These are phyloP conservation scores for Caenorhabditis doughertyi DNA, from an alignment of 2,888 invertebrate genomes.

Conservation along the genomic window DNA sequence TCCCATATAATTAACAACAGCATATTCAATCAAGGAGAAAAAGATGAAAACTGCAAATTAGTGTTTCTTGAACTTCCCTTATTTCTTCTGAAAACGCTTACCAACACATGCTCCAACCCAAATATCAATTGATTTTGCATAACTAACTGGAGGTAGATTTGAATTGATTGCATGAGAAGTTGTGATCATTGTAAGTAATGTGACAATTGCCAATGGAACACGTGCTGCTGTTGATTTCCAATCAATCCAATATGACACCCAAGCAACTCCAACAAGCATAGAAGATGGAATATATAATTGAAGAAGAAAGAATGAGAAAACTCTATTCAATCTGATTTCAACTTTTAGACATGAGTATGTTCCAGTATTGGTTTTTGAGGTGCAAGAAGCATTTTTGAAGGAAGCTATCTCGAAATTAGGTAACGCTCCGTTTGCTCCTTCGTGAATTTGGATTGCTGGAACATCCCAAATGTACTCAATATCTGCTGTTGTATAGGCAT, in stretches of 20 bases:
- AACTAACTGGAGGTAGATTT: conserved; percentile 82
- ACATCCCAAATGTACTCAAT: conserved; percentile 95
- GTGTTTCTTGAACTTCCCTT: conserved; percentile 20
- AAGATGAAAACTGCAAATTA: conserved; percentile 78
- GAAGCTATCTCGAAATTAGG: conserved; percentile 95
- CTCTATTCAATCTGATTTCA: conserved; percentile 78
- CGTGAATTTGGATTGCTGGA: conserved; percentile 86
- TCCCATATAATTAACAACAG: conserved; percentile 82
- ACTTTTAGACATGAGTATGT: conserved; percentile 82
- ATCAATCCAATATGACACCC: conserved; percentile 82
- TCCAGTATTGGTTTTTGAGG: conserved; percentile 95
- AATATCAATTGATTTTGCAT: conserved; percentile 82
- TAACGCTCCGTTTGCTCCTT: conserved; percentile 87
- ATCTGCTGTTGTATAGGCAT: conserved; percentile 98
- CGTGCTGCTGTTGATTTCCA: conserved; percentile 83
- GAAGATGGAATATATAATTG: conserved; percentile 81
- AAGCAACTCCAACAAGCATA: conserved; percentile 77
- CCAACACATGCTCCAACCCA: conserved; percentile 81
- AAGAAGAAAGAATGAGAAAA: conserved; percentile 83
- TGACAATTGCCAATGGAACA: conserved; percentile 82
- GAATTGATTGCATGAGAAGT: conserved; percentile 82
- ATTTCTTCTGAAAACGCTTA: conserved; percentile 27
- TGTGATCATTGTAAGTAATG: conserved; percentile 82
- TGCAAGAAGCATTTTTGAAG: conserved; percentile 94
- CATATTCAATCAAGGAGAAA: conserved; percentile 82